Percentiles rank a stretch among this genome's conserved stretches.
These are phyloP conservation scores for Automeris io DNA, from an alignment of 2,888 invertebrate species.

Conservation along the genomic window DNA sequence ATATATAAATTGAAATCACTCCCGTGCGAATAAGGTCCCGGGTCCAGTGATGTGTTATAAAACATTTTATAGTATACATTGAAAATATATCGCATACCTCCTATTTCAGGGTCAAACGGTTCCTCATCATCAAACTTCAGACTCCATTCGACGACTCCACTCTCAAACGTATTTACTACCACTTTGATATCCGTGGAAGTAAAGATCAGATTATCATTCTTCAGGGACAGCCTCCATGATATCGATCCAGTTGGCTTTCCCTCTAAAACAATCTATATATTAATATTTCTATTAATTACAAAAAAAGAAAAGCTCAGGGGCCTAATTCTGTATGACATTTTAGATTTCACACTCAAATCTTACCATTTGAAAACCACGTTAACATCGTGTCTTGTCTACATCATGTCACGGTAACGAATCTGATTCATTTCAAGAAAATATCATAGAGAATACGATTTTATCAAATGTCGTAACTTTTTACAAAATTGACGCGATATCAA, in stretches of 20 bases:
- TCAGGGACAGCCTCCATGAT: conserved; percentile 33
- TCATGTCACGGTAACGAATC: too few relatives aligned
- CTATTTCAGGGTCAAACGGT: conserved; percentile 15
- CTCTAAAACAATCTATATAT: conserved; percentile 24
- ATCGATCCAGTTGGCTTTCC: conserved; percentile 26
- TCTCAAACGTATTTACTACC: conserved; percentile 21
- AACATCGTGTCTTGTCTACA: too few relatives aligned
- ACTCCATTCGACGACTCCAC: conserved; percentile 33
- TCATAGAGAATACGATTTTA: too few relatives aligned
- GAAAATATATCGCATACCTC: conserved; percentile 14
- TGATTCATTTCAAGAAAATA: too few relatives aligned
- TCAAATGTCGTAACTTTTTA: too few relatives aligned
- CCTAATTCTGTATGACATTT: too few relatives aligned
- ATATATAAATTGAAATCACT: not conserved
- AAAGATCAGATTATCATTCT: conserved; percentile 16
- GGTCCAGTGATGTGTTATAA: too few relatives aligned
- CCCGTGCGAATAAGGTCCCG: not conserved
- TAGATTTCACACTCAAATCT: too few relatives aligned
- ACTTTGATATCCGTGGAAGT: conserved; percentile 18
- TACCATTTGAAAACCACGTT: too few relatives aligned
- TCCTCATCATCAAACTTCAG: conserved; percentile 31
- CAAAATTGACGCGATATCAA: too few relatives aligned
- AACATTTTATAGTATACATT: not conserved
- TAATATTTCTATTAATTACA: too few relatives aligned
- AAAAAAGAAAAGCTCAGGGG: too few relatives aligned